Evolutionary conservation across 2,888 invertebrate species (phyloP), one percentile per base, ranked within the genome.

Genomic region (Rhingia campestris): DNA sequence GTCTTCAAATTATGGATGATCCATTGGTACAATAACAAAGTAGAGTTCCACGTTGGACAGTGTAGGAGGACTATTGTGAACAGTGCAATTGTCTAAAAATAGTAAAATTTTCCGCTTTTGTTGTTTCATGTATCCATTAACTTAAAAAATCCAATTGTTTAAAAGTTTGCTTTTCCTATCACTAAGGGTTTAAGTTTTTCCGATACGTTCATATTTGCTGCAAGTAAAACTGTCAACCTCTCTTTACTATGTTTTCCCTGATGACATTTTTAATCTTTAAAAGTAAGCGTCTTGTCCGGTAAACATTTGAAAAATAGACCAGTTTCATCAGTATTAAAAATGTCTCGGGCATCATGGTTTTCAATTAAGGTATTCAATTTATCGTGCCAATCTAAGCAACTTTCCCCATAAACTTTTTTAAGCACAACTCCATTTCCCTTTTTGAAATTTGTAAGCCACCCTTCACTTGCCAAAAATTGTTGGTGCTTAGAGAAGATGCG

Each of bases 381-480:
- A n/a, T n/a, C n/a, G n/a, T n/a, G n/a, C n/a, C n/a, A n/a, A n/a
- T n/a, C n/a, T n/a, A n/a, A n/a, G n/a, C n/a, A n/a, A n/a, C n/a
- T 79, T 39, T 72, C 72, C 37, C 72, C 58, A 63, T 58, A 79
- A 49, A 72, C 12, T 79, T 79, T 64, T 72, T 70, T 77, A 35
- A 76, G 69, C 41, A 49, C 33, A 39, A 69, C 45, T 35, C 33
- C 61, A 53, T 69, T 10, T 49, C 45, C 37, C 12, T 63, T 70
- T 51, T 79, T 79, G 45, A 79, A 70, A 49, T 79, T 72, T 30
- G 51, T 49, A 33, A 77, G 54, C 70, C 70, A 63, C 12, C 77
- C 70, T 32, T 43, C 10, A 43, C 43, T 43, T 43, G 43, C 43
- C 43, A 10, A 56, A 70, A 70, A 10, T 64, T 63, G 49, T 63